phyloP scores from a whole-genome alignment of 2,888 invertebrate genomes.

The Alloscopus bannaensis region DNA sequence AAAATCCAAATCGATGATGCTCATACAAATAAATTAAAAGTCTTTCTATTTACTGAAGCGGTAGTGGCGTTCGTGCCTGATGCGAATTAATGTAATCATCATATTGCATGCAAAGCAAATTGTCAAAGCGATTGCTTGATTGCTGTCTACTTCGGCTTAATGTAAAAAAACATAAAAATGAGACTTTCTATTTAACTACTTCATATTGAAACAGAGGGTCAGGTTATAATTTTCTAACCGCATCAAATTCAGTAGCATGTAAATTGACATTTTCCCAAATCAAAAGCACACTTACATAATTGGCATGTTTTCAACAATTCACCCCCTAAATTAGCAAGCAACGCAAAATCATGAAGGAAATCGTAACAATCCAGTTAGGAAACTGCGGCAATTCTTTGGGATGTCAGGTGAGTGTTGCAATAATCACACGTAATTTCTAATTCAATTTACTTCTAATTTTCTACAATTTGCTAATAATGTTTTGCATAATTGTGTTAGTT shows the following conservation, averaged over 20 bases:
- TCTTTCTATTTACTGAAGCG: too few relatives aligned
- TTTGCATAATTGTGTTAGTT: constrained; percentile 52
- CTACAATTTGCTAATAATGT: not conserved
- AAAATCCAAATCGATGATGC: too few relatives aligned
- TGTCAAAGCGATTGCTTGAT: too few relatives aligned
- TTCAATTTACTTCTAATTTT: not conserved
- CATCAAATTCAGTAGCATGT: not conserved
- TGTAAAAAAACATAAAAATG: too few relatives aligned
- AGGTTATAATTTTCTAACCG: too few relatives aligned
- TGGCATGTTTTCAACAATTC: not conserved
- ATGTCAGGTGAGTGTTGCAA: constrained; percentile 30
- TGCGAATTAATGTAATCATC: too few relatives aligned
- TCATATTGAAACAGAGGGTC: too few relatives aligned
- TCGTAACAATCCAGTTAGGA: constrained; percentile 59
- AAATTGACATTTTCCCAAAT: too few relatives aligned
- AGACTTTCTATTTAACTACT: not conserved
- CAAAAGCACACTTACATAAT: not conserved
- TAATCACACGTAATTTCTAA: constrained; percentile 1
- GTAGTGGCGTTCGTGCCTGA: too few relatives aligned
- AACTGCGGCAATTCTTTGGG: constrained; percentile 60
- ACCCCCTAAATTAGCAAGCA: not conserved
- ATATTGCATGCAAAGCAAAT: too few relatives aligned
- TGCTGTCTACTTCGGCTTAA: too few relatives aligned
- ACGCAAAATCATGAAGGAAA: constrained; percentile 59
- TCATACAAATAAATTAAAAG: too few relatives aligned